phyloP scores from a whole-genome alignment of 2,113 vertebrate genomes.

The Tamias sibiricus region DNA sequence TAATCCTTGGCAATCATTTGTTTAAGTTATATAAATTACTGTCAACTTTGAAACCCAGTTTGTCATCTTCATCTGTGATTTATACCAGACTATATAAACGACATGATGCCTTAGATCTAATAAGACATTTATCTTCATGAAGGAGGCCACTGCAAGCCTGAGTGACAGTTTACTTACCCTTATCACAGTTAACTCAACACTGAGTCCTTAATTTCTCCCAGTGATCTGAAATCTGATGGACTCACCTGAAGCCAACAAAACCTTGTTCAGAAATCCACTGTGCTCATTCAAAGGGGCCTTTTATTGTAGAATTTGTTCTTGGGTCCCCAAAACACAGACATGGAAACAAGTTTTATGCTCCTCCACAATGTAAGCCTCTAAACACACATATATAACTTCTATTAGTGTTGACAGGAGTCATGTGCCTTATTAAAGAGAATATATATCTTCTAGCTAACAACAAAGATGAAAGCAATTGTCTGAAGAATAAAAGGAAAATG shows the following conservation, averaged over 20 bases:
- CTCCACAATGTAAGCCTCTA: background rate
- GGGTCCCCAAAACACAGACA: background rate
- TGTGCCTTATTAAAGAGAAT: constrained; percentile 55
- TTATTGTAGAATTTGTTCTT: background rate
- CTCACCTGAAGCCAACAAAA: constrained; percentile 54
- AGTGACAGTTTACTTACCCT: constrained; percentile 77
- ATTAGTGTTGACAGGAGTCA: constrained; percentile 7
- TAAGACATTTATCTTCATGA: constrained; percentile 82
- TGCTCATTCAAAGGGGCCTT: background rate
- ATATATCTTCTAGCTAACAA: background rate
- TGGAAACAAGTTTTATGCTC: background rate
- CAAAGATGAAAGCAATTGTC: constrained; percentile 1
- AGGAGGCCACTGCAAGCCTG: constrained; percentile 64
- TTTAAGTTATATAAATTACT: constrained; percentile 84
- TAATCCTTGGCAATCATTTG: constrained; percentile 80
- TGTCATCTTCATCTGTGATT: constrained; percentile 82
- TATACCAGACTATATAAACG: constrained; percentile 79
- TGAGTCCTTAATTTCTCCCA: constrained; percentile 52
- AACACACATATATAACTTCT: constrained; percentile 6
- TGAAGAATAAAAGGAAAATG: constrained; percentile 38
- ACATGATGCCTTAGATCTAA: constrained; percentile 79
- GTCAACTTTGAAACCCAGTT: constrained; percentile 78
- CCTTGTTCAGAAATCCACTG: constrained; percentile 38
- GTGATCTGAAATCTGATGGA: constrained; percentile 47
- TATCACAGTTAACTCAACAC: constrained; percentile 73